Evolutionary conservation across 2,888 invertebrate species (phyloP).

Genomic region (Andrena bicolor): DNA sequence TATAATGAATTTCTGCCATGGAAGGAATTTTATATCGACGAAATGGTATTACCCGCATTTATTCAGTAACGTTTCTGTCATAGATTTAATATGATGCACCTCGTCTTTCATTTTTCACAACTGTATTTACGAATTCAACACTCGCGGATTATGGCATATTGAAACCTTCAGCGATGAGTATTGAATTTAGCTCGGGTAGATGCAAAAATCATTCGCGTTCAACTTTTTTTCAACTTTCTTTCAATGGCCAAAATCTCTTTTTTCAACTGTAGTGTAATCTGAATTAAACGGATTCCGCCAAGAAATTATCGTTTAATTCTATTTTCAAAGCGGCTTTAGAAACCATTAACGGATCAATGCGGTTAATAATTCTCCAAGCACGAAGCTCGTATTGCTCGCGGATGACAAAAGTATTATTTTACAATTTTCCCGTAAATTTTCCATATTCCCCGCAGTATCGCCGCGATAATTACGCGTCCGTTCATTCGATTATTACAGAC

Average conservation of each 20-base stretch:
- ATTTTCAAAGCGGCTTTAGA: constrained; percentile 38
- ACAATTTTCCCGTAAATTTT: constrained; percentile 7
- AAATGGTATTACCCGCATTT: not conserved
- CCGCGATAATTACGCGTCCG: constrained; percentile 27
- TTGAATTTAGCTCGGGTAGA: constrained; percentile 7
- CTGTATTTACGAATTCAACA: constrained; percentile 14
- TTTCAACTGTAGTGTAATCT: constrained; percentile 24
- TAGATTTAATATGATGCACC: constrained; percentile 7
- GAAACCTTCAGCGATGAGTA: constrained; percentile 18
- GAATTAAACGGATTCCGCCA: constrained; percentile 17
- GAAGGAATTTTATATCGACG: not conserved
- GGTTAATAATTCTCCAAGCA: constrained; percentile 3
- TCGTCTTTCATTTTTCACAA: constrained; percentile 13
- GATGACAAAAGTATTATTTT: constrained; percentile 21
- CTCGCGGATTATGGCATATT: not conserved
- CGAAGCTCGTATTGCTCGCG: constrained; percentile 6
- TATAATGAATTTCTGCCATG: not conserved
- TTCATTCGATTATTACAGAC: constrained; percentile 15
- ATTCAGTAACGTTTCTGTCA: not conserved
- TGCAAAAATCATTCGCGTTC: constrained; percentile 22
- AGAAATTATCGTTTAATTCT: constrained; percentile 35
- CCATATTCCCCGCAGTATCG: not conserved
- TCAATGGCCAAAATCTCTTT: constrained; percentile 21
- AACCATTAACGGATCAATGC: constrained; percentile 24
- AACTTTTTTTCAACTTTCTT: constrained; percentile 29